phyloP scores from a whole-genome alignment of 2,888 invertebrate genomes.

The Candidula unifasciata region DNA sequence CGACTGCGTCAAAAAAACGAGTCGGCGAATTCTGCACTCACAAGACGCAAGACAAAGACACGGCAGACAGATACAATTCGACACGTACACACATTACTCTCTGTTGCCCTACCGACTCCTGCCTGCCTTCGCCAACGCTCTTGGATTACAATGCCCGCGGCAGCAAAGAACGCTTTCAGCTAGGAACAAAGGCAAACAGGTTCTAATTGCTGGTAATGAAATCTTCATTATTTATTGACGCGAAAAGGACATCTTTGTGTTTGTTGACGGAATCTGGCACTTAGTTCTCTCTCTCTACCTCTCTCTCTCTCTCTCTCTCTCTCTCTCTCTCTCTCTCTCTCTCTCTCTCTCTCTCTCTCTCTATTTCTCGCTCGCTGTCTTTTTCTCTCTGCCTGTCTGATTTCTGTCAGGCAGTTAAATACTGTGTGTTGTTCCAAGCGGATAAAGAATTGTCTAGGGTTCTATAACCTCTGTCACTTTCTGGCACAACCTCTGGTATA shows the following conservation, averaged over 20 bases:
- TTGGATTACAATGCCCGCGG: background rate
- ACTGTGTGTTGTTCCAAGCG: too few relatives aligned
- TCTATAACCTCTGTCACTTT: too few relatives aligned
- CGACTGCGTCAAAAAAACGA: too few relatives aligned
- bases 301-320: background rate
- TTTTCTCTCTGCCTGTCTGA: background rate
- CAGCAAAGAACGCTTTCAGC: background rate
- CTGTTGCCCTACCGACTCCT: background rate
- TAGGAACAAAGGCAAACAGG: background rate
- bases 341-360: slow-evolving; percentile 1
- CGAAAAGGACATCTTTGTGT: background rate
- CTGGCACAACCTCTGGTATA: too few relatives aligned
- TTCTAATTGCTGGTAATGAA: slow-evolving; percentile 15
- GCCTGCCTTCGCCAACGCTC: background rate
- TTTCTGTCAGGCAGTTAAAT: too few relatives aligned
- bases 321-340: background rate
- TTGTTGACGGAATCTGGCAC: background rate
- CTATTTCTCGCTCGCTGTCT: background rate
- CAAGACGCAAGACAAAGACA: too few relatives aligned
- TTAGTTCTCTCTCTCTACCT: background rate
- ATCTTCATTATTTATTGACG: slow-evolving; percentile 29
- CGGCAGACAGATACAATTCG: too few relatives aligned
- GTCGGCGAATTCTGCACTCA: too few relatives aligned
- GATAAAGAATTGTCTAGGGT: too few relatives aligned
- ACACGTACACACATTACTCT: background rate